Evolutionary conservation across 2,797 vertebrate genomes (phyloP).

Genomic region (Merluccius polli): DNA sequence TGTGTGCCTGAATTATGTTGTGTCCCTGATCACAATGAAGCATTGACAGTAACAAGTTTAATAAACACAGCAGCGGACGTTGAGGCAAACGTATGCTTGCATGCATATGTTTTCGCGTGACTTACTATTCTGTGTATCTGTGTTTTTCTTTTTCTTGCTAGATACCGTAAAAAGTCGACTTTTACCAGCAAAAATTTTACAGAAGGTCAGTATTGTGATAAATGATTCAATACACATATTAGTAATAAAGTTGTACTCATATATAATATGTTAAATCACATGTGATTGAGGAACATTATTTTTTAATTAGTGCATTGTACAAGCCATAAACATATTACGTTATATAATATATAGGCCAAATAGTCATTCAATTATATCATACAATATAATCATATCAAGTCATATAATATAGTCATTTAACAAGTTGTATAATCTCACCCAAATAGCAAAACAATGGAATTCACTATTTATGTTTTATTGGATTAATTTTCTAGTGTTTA

Average conservation of each 20-base stretch:
- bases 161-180: constrained; percentile 88
- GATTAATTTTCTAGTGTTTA: neutral
- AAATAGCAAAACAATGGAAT: neutral
- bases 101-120: neutral
- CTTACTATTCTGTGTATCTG: neutral
- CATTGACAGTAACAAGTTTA: neutral
- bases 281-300: too few species aligned
- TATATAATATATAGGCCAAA: neutral
- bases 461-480: neutral
- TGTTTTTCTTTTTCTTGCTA: constrained; percentile 46
- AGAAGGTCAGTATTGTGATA: constrained; percentile 80
- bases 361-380: neutral
- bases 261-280: neutral
- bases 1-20: neutral
- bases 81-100: constrained; percentile 13
- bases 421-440: neutral
- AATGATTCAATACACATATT: neutral
- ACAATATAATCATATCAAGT: neutral
- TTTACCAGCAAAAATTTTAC: constrained; percentile 86
- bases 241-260: neutral
- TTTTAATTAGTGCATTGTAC: neutral
- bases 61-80: neutral
- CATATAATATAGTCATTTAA: neutral
- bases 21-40: neutral
- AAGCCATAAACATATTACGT: neutral